Evolutionary conservation across 2,888 invertebrate genomes (phyloP).

Genomic region (Eudasyphora cyanicolor): DNA sequence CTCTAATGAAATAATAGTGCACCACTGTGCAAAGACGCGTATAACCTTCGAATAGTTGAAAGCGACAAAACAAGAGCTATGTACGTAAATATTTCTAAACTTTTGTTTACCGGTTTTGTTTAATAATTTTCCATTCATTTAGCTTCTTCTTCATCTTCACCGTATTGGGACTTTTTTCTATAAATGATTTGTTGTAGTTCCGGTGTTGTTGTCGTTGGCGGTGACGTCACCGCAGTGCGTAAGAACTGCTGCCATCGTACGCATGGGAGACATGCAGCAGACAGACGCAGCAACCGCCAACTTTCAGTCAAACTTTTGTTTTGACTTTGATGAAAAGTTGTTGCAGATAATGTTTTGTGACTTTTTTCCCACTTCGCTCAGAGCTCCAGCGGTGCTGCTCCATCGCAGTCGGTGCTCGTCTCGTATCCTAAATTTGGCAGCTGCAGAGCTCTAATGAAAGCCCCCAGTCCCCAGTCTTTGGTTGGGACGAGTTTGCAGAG

Average conservation of each 20-base stretch:
- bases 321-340: conserved; percentile 65
- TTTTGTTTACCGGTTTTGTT: conserved; percentile 36
- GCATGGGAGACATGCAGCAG: conserved; percentile 67
- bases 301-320: conserved; percentile 66
- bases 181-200: conserved; percentile 54
- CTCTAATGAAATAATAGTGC: no score
- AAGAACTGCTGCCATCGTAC: conserved; percentile 47
- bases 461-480: conserved; percentile 32
- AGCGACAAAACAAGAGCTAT: background rate
- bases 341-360: conserved; percentile 61
- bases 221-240: conserved; percentile 53
- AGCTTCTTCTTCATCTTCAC: background rate
- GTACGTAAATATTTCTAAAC: conserved; percentile 50
- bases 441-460: conserved; percentile 27
- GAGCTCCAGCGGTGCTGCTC: no score
- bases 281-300: conserved; percentile 40
- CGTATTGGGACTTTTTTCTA: conserved; percentile 60
- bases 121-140: conserved; percentile 45
- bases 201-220: background rate
- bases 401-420: conserved; percentile 9
- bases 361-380: conserved; percentile 41
- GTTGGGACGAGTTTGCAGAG: conserved; percentile 57
- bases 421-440: conserved; percentile 18
- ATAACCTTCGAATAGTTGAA: conserved; percentile 5
- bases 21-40: background rate